These are phyloP conservation scores for Oncorhynchus kisutch DNA, from an alignment of 2,113 vertebrate species.

Conservation along the genomic window DNA sequence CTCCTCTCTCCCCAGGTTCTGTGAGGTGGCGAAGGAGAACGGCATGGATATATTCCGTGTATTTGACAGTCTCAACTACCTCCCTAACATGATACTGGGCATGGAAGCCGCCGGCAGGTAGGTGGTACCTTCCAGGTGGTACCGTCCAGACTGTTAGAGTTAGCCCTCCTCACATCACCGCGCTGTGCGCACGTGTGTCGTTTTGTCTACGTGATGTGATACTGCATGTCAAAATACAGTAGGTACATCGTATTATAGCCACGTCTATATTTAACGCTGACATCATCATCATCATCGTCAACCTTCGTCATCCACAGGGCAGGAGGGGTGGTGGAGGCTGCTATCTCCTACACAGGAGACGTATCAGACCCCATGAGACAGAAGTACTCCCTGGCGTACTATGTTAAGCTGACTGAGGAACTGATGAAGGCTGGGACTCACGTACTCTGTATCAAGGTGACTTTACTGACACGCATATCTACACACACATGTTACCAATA, in stretches of 20 bases:
- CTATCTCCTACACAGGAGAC: constrained; percentile 91
- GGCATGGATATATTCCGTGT: constrained; percentile 95
- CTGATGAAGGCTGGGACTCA: constrained; percentile 89
- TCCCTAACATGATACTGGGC: constrained; percentile 91
- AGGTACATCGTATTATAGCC: too few species aligned
- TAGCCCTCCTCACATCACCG: too few species aligned
- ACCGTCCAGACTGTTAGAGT: too few species aligned
- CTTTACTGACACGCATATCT: neutral
- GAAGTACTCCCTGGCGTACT: constrained; percentile 89
- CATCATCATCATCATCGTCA: too few species aligned
- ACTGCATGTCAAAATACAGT: too few species aligned
- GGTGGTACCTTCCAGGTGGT: too few species aligned
- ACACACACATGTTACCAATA: neutral
- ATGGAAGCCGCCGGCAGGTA: constrained; percentile 84
- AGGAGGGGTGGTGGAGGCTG: constrained; percentile 88
- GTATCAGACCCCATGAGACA: constrained; percentile 84
- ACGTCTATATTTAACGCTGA: too few species aligned
- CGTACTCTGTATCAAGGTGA: constrained; percentile 89
- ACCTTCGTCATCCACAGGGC: constrained; percentile 48
- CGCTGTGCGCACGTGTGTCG: too few species aligned
- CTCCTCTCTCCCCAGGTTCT: constrained; percentile 76
- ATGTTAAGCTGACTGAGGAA: constrained; percentile 82
- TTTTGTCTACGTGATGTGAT: too few species aligned
- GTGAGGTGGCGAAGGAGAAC: constrained; percentile 90
- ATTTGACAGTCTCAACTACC: constrained; percentile 92